phyloP scores from a whole-genome alignment of 2,113 vertebrate species.

The Carassius carassius region DNA sequence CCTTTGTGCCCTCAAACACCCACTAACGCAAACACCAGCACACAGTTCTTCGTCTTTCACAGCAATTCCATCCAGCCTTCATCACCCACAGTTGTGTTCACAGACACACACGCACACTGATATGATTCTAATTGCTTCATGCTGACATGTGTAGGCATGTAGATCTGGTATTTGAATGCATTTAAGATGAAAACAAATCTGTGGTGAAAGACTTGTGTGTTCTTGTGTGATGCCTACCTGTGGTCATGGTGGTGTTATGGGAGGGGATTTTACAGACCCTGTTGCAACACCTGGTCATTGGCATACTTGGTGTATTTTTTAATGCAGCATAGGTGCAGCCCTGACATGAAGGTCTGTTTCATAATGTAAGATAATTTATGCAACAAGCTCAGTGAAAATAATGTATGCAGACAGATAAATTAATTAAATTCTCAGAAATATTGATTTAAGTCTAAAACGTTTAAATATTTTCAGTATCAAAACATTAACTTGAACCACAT shows the following conservation, averaged over 20 bases:
- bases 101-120: background rate
- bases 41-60: background rate
- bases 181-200: background rate
- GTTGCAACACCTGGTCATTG: background rate
- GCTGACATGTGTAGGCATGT: background rate
- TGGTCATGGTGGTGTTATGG: background rate
- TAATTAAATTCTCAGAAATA: background rate
- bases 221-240: background rate
- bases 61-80: background rate
- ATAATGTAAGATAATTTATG: background rate
- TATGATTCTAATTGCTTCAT: constrained; percentile 23
- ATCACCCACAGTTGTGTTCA: background rate
- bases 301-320: background rate
- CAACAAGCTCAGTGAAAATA: background rate
- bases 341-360: background rate
- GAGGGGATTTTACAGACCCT: background rate
- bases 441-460: background rate
- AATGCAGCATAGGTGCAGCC: background rate
- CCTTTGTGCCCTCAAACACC: constrained; percentile 6
- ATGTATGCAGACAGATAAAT: background rate
- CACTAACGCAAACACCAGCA: constrained; percentile 42
- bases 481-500: background rate
- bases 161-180: background rate
- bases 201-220: background rate
- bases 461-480: background rate